Conservation (phyloP, 2,113 vertebrate species). For the Semnopithecus entellus region DNA sequence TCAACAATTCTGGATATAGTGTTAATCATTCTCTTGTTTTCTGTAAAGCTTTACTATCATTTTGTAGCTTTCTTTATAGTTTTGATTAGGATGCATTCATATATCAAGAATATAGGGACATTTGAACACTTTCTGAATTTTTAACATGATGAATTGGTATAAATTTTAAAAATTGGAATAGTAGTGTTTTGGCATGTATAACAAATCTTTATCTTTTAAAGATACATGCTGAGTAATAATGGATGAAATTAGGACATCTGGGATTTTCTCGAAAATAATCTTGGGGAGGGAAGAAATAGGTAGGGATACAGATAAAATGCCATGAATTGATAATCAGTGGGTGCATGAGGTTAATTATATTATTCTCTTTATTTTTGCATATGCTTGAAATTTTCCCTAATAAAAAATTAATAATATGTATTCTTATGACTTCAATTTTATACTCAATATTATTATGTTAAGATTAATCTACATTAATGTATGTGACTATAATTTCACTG, state of each 20-base stretch:
- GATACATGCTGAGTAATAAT: not conserved
- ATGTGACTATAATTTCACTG: not conserved
- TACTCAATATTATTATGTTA: not conserved
- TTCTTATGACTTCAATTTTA: not conserved
- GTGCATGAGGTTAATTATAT: not conserved
- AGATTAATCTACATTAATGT: not conserved
- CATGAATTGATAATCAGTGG: not conserved
- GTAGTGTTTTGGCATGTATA: not conserved
- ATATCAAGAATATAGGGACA: not conserved
- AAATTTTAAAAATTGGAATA: not conserved
- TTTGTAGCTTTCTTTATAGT: not conserved
- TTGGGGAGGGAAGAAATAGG: not conserved
- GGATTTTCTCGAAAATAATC: not conserved
- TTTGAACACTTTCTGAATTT: not conserved
- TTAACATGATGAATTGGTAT: not conserved
- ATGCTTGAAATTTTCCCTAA: not conserved
- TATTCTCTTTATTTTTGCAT: not conserved
- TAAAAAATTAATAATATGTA: not conserved
- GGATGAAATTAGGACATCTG: not conserved
- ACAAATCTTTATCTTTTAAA: not conserved
- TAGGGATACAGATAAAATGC: not conserved
- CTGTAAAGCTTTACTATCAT: not conserved
- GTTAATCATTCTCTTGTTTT: not conserved
- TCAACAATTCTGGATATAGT: not conserved
- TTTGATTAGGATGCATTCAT: not conserved